Conservation (phyloP, 2,113 vertebrate species). For the Antechinus stuartii region DNA sequence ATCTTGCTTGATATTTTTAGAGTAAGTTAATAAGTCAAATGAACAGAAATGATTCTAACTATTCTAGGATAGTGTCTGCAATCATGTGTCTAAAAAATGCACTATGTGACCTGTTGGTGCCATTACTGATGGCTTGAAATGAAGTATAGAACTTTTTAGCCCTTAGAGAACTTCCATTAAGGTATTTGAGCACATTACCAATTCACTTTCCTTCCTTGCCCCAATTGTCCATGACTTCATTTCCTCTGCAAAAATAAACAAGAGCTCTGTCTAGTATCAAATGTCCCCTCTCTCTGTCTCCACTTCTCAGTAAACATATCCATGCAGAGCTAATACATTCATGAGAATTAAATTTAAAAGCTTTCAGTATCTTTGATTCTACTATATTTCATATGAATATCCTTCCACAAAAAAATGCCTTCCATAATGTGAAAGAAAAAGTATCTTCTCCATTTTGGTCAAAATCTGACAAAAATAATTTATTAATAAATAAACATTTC, state of each 20-base stretch:
- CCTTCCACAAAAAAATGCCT: background rate
- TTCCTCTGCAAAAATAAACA: constrained; percentile 28
- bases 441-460: background rate
- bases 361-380: background rate
- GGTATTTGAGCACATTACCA: constrained; percentile 10
- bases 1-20: background rate
- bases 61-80: background rate
- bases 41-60: background rate
- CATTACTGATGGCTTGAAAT: background rate
- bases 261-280: background rate
- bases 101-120: background rate
- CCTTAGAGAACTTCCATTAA: background rate
- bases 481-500: background rate
- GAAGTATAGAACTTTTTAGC: background rate
- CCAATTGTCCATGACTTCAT: background rate
- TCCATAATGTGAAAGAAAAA: background rate
- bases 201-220: constrained; percentile 15
- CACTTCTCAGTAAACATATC: background rate
- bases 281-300: background rate
- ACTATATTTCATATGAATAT: background rate
- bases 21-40: background rate
- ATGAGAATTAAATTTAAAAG: background rate
- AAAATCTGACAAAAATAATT: background rate
- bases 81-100: background rate
- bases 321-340: background rate